These are phyloP conservation scores for Halichoerus grypus DNA, from an alignment of 2,113 vertebrate species.

Conservation along the genomic window DNA sequence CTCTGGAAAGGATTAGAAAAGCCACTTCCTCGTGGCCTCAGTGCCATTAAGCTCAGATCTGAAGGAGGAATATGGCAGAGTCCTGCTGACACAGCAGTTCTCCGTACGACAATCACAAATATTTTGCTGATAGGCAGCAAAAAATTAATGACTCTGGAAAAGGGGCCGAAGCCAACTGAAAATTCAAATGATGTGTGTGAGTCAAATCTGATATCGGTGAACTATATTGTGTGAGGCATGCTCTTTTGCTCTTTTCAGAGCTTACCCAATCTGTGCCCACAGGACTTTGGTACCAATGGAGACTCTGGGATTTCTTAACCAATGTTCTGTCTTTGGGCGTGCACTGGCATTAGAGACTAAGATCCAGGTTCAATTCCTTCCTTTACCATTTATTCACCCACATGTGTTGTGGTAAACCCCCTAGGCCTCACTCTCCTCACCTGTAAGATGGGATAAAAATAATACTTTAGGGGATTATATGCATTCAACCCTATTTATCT, in stretches of 20 bases:
- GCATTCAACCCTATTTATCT: not conserved
- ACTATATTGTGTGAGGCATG: not conserved
- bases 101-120: not conserved
- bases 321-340: not conserved
- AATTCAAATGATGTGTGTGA: not conserved
- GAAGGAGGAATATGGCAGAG: not conserved
- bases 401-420: not conserved
- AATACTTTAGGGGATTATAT: not conserved
- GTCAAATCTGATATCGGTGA: not conserved
- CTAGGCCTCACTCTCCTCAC: not conserved
- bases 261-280: not conserved
- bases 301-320: not conserved
- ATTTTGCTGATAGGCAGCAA: not conserved
- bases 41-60: not conserved
- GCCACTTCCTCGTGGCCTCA: not conserved
- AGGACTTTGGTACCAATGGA: not conserved
- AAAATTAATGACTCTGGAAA: not conserved
- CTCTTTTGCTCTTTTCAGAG: not conserved
- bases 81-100: not conserved
- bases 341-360: not conserved
- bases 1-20: not conserved
- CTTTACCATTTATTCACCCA: not conserved
- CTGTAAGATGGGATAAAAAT: not conserved
- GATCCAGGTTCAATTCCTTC: not conserved
- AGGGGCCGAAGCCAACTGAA: not conserved